Evolutionary conservation across 2,113 vertebrate species (phyloP).

Genomic region (Tetrao urogallus): DNA sequence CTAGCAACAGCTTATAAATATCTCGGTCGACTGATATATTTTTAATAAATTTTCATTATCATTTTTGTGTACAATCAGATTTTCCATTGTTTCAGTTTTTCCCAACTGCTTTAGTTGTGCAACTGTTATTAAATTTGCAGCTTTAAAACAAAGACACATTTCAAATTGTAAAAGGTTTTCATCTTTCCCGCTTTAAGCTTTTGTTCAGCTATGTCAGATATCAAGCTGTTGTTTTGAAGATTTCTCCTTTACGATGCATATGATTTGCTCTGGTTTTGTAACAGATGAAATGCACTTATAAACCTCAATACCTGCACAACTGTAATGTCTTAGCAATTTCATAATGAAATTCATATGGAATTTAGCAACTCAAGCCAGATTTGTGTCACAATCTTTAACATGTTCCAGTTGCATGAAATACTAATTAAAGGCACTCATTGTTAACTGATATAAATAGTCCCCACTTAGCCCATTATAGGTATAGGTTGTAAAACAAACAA

Average conservation of each 20-base stretch:
- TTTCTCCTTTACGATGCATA: constrained; percentile 9
- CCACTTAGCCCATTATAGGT: constrained; percentile 80
- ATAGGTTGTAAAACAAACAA: constrained; percentile 82
- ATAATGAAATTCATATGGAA: constrained; percentile 86
- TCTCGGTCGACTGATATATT: background rate
- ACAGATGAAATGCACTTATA: constrained; percentile 71
- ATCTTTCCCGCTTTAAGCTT: background rate
- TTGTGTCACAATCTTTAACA: constrained; percentile 83
- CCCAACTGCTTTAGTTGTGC: background rate
- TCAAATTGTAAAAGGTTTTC: background rate
- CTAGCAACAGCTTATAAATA: background rate
- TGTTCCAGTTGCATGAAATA: constrained; percentile 81
- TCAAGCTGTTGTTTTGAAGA: background rate
- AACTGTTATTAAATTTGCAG: background rate
- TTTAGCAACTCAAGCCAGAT: constrained; percentile 76
- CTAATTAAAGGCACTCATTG: constrained; percentile 85
- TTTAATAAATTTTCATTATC: background rate
- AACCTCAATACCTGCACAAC: constrained; percentile 78
- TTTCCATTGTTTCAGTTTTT: background rate
- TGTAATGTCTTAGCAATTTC: constrained; percentile 75
- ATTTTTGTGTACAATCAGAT: background rate
- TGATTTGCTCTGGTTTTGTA: constrained; percentile 34
- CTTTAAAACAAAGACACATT: background rate
- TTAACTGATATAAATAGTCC: constrained; percentile 82
- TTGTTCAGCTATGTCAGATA: background rate